Conservation (phyloP, 2,888 invertebrate genomes). For the Scaptomyza cyrtandrae region DNA sequence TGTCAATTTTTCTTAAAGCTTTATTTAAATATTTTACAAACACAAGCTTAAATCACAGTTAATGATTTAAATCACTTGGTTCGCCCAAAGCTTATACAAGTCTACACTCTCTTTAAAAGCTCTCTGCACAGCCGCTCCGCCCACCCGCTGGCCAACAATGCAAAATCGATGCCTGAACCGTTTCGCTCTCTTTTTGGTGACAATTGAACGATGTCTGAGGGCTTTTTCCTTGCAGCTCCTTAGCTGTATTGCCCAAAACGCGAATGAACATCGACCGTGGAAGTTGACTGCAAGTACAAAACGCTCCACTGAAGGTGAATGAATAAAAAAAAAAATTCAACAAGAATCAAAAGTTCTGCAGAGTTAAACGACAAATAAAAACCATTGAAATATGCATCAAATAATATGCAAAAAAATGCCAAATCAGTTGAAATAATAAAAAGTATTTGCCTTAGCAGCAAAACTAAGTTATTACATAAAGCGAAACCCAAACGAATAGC, state of each 20-base stretch:
- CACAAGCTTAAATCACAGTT: background rate
- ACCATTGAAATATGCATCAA: slow-evolving; percentile 10
- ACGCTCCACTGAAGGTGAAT: slow-evolving; percentile 80
- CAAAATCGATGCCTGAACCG: slow-evolving; percentile 74
- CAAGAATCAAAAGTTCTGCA: slow-evolving; percentile 38
- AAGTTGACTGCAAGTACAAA: slow-evolving; percentile 81
- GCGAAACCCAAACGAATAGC: slow-evolving; percentile 53
- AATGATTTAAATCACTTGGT: slow-evolving; percentile 9
- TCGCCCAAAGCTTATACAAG: slow-evolving; percentile 30
- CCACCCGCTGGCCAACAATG: slow-evolving; percentile 30
- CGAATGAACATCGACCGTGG: slow-evolving; percentile 84
- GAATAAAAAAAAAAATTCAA: slow-evolving; percentile 39
- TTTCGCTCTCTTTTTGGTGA: slow-evolving; percentile 59
- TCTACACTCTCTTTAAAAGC: slow-evolving; percentile 67
- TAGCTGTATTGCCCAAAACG: slow-evolving; percentile 80
- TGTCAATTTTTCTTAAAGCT: too few relatives aligned
- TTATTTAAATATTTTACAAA: background rate
- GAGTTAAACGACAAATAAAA: slow-evolving; percentile 19
- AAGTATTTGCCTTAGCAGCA: slow-evolving; percentile 19
- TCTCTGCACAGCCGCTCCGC: slow-evolving; percentile 42
- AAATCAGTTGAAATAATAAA: slow-evolving; percentile 24
- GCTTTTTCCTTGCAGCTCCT: slow-evolving; percentile 81
- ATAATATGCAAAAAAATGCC: slow-evolving; percentile 25
- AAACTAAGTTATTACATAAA: slow-evolving; percentile 69
- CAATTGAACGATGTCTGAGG: slow-evolving; percentile 38